Evolutionary conservation across 2,888 invertebrate genomes (phyloP).

Genomic region (Spilosoma lubricipeda): DNA sequence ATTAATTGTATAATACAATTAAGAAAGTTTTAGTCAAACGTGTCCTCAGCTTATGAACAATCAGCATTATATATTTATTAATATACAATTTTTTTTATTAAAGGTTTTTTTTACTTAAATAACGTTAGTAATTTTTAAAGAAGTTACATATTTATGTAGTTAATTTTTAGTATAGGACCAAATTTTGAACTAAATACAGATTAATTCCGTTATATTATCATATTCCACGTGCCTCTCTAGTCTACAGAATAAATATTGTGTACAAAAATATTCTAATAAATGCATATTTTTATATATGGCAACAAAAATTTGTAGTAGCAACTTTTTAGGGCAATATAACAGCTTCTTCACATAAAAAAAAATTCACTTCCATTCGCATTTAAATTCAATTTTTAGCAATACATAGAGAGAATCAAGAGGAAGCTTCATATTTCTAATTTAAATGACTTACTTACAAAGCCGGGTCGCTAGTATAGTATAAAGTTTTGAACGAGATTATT

Average conservation of each 20-base stretch:
- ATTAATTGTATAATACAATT: too few species aligned
- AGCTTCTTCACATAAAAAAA: too few species aligned
- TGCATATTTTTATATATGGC: slow-evolving; percentile 70
- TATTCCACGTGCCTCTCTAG: slow-evolving; percentile 26
- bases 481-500: neutral
- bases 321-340: slow-evolving; percentile 3
- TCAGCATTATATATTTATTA: neutral
- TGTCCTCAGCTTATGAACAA: neutral
- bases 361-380: too few species aligned
- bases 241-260: slow-evolving; percentile 57
- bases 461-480: neutral
- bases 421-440: too few species aligned
- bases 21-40: neutral
- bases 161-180: neutral
- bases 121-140: neutral
- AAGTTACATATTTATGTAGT: neutral
- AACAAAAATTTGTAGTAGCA: slow-evolving; percentile 51
- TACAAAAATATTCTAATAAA: slow-evolving; percentile 77
- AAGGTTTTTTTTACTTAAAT: neutral
- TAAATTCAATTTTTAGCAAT: too few species aligned
- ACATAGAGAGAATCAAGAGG: too few species aligned
- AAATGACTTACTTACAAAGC: too few species aligned
- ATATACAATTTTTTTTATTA: neutral
- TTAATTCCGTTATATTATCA: slow-evolving; percentile 4
- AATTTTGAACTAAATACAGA: neutral